Evolutionary conservation across 1,140 invertebrate genomes (phyloP).

Genomic region (Halyomorpha halys): DNA sequence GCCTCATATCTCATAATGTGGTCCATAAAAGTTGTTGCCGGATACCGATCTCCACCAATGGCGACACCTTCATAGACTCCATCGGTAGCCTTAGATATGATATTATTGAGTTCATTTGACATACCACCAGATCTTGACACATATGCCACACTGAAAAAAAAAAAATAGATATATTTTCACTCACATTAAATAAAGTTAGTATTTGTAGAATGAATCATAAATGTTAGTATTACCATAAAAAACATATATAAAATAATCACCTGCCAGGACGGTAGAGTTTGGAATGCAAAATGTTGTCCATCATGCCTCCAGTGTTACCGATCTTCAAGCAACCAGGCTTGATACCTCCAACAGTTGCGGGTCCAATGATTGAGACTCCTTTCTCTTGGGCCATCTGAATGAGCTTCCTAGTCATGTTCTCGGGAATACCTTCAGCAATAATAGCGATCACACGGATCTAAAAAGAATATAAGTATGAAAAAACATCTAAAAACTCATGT

Average conservation of each 20-base stretch:
- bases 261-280: slow-evolving; percentile 90
- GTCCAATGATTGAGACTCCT: slow-evolving; percentile 82
- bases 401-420: slow-evolving; percentile 93
- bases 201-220: too few species aligned
- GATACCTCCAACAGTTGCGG: slow-evolving; percentile 94
- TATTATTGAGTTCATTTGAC: slow-evolving; percentile 99
- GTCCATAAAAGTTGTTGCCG: slow-evolving; percentile 97
- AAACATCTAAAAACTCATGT: too few species aligned
- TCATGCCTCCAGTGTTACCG: slow-evolving; percentile 98
- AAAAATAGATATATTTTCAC: background rate
- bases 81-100: slow-evolving; percentile 91
- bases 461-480: background rate
- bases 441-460: slow-evolving; percentile 92
- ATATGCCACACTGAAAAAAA: slow-evolving; percentile 75
- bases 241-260: slow-evolving; percentile 34
- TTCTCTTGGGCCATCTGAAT: slow-evolving; percentile 77
- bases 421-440: slow-evolving; percentile 97
- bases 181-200: too few species aligned
- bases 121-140: slow-evolving; percentile 97
- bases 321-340: slow-evolving; percentile 99
- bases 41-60: slow-evolving; percentile 98
- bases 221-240: background rate
- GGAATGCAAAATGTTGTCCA: slow-evolving; percentile 97
- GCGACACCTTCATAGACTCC: slow-evolving; percentile 97
- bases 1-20: slow-evolving; percentile 79